Conservation (phyloP, 1,140 invertebrate species). For the Pristionchus pacificus region DNA sequence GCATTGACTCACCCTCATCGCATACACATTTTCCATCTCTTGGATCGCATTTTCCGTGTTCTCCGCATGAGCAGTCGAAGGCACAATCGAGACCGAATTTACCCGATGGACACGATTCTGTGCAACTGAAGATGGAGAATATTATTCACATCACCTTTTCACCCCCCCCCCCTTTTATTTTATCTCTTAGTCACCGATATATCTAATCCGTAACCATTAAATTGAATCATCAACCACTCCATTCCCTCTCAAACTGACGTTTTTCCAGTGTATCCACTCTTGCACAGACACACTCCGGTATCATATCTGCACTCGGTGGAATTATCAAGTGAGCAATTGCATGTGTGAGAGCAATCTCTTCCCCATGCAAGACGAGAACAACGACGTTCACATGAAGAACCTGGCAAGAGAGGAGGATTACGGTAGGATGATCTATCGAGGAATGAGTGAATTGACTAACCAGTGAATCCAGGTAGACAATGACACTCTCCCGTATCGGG, state of each 20-base stretch:
- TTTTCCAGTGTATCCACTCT: conserved; percentile 59
- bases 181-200: no score
- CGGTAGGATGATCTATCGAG: no score
- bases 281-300: conserved; percentile 82
- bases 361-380: neutral
- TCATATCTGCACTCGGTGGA: conserved; percentile 69
- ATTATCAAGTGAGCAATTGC: conserved; percentile 38
- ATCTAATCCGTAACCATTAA: no score
- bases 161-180: neutral
- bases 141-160: conserved; percentile 28
- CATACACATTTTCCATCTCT: conserved; percentile 61
- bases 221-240: no score
- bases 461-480: conserved; percentile 69
- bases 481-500: conserved; percentile 74
- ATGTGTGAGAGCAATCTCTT: conserved; percentile 35
- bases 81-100: conserved; percentile 59
- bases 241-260: no score
- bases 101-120: conserved; percentile 64
- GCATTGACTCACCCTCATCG: conserved; percentile 49
- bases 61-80: conserved; percentile 59
- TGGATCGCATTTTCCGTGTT: conserved; percentile 60
- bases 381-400: conserved; percentile 14
- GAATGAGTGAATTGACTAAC: no score
- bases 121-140: conserved; percentile 61
- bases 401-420: conserved; percentile 68